Evolutionary conservation across 2,797 vertebrate genomes (phyloP).

Genomic region (Leontocebus nigricollis): DNA sequence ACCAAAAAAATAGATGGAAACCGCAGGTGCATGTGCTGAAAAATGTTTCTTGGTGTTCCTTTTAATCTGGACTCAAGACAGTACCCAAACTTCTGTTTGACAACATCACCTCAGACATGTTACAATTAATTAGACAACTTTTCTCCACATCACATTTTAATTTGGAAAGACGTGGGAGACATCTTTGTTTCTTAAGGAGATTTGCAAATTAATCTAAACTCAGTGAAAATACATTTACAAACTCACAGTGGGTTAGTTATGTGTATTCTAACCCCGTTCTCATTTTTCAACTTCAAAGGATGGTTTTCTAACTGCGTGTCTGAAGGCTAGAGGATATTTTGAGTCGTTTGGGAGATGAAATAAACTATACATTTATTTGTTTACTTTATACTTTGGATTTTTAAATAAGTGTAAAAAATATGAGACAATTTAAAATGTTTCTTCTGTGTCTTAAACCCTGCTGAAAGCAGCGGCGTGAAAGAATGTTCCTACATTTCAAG

Average conservation of each 20-base stretch:
- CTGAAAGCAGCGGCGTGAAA: neutral
- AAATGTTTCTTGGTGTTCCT: neutral
- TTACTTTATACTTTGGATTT: slow-evolving; percentile 31
- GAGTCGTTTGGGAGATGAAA: neutral
- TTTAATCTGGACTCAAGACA: slow-evolving; percentile 29
- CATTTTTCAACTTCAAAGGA: neutral
- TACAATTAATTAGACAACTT: neutral
- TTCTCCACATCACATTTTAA: slow-evolving; percentile 27
- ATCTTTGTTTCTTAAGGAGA: slow-evolving; percentile 7
- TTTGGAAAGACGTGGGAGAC: neutral
- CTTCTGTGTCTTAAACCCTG: slow-evolving; percentile 2
- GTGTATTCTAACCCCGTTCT: neutral
- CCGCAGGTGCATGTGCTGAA: neutral
- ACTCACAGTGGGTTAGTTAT: neutral
- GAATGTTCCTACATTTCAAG: neutral
- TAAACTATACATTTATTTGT: slow-evolving; percentile 19
- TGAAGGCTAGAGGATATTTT: neutral
- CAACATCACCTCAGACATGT: neutral
- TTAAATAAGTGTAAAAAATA: slow-evolving; percentile 42
- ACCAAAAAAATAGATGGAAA: neutral
- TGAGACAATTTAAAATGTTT: slow-evolving; percentile 40
- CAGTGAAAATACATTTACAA: neutral
- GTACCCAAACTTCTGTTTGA: neutral
- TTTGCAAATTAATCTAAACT: neutral
- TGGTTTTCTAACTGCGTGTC: neutral